These are phyloP conservation scores for Marmota flaviventris DNA, from an alignment of 2,113 vertebrate genomes.

Conservation along the genomic window DNA sequence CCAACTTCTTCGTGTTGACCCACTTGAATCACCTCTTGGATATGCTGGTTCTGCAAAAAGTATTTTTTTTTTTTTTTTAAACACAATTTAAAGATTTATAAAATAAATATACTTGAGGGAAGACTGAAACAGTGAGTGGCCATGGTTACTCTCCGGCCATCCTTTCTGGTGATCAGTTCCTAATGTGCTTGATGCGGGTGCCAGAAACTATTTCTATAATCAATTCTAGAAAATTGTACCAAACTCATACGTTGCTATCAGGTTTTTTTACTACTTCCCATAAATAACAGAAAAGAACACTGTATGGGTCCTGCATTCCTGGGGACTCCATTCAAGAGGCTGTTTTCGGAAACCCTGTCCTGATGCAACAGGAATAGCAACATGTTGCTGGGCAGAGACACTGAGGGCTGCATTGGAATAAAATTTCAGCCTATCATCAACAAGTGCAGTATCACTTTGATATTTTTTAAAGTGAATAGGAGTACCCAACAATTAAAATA, in stretches of 20 bases:
- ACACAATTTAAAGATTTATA: neutral
- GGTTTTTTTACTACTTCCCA: neutral
- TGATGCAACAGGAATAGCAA: accelerated
- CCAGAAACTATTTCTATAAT: neutral
- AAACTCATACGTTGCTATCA: neutral
- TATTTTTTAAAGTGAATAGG: neutral
- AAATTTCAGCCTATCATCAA: neutral
- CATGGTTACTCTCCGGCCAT: neutral
- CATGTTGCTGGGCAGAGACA: neutral
- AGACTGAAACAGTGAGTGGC: neutral
- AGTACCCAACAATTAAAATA: neutral
- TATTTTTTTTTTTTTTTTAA: slow-evolving; percentile 34
- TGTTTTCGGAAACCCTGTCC: neutral
- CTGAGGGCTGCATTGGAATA: neutral
- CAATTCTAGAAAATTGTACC: neutral
- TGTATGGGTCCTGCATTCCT: neutral
- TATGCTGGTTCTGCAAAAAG: slow-evolving; percentile 93
- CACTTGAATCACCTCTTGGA: slow-evolving; percentile 93
- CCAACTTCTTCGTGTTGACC: slow-evolving; percentile 93
- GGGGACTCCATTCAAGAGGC: too few relatives aligned
- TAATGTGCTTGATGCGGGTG: too few relatives aligned
- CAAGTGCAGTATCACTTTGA: neutral
- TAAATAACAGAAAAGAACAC: neutral
- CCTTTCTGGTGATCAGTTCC: neutral
- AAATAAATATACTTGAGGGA: neutral